Percentiles rank a stretch among this genome's conserved stretches.
These are phyloP conservation scores for Hydrotaea cyrtoneurina DNA, from an alignment of 2,888 invertebrate genomes.

Conservation along the genomic window DNA sequence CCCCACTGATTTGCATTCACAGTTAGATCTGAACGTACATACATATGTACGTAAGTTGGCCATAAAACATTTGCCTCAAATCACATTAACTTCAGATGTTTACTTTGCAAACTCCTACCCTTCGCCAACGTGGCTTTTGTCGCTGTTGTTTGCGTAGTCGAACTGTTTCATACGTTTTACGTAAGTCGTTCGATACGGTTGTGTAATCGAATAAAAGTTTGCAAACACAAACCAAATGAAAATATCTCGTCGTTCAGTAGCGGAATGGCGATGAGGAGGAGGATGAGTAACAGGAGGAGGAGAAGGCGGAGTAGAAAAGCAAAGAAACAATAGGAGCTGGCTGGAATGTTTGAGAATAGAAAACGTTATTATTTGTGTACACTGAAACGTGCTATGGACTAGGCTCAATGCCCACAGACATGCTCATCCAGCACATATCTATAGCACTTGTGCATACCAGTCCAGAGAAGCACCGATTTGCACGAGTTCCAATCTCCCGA, in stretches of 20 bases:
- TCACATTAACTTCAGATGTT: slow-evolving; percentile 17
- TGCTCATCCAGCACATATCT: not conserved
- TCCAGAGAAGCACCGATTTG: not conserved
- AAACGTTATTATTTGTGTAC: not conserved
- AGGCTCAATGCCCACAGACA: not conserved
- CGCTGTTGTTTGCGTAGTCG: not conserved
- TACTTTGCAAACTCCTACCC: not conserved
- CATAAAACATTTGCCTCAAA: not conserved
- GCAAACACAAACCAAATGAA: not conserved
- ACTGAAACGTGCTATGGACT: not conserved
- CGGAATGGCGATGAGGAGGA: not conserved
- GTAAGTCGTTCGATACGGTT: not conserved
- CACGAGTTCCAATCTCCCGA: not conserved
- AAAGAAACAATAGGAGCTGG: not conserved
- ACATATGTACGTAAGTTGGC: not conserved
- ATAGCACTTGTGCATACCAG: not conserved
- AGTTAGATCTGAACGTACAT: too few species aligned
- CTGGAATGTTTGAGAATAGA: not conserved
- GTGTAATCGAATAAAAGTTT: slow-evolving; percentile 30
- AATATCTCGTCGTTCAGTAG: not conserved
- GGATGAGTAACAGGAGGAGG: not conserved
- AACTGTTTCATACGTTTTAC: not conserved
- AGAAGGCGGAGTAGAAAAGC: not conserved
- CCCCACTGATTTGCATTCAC: too few species aligned
- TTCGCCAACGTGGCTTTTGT: not conserved